Conservation (phyloP, 2,888 invertebrate genomes). For the Nasonovia ribisnigri region DNA sequence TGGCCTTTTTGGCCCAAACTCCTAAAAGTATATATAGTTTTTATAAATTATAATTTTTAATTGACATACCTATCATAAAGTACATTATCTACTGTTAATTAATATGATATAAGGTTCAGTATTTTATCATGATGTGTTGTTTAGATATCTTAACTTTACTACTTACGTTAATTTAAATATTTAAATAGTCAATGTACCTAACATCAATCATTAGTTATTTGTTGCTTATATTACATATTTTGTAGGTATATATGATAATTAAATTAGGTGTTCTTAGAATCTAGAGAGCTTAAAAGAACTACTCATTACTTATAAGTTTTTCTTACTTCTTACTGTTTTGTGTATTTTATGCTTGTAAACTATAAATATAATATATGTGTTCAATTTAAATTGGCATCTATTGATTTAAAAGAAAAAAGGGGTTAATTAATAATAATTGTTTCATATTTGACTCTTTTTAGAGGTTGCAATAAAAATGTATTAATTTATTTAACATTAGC, state of each 20-base stretch:
- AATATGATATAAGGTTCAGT: neutral
- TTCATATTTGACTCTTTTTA: neutral
- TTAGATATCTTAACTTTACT: neutral
- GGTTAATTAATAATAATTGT: neutral
- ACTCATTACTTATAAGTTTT: neutral
- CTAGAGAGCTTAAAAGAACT: neutral
- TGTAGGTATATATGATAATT: neutral
- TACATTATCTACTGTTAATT: neutral
- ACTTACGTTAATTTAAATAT: neutral
- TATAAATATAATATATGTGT: neutral
- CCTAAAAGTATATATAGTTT: neutral
- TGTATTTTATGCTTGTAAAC: neutral
- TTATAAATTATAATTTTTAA: neutral
- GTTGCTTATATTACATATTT: neutral
- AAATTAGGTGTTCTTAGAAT: neutral
- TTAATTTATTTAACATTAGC: conserved; percentile 16
- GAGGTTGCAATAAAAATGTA: neutral
- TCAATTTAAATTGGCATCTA: neutral
- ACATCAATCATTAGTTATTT: neutral
- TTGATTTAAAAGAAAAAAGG: neutral
- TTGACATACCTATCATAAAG: neutral
- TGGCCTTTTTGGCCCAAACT: neutral
- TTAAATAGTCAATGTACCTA: neutral
- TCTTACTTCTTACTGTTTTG: neutral
- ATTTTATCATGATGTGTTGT: neutral